A percentile compares a stretch with the other conserved stretches of the same genome.
These are phyloP conservation scores for Spicauda simplicius DNA, from an alignment of 2,888 invertebrate genomes.

Conservation along the genomic window DNA sequence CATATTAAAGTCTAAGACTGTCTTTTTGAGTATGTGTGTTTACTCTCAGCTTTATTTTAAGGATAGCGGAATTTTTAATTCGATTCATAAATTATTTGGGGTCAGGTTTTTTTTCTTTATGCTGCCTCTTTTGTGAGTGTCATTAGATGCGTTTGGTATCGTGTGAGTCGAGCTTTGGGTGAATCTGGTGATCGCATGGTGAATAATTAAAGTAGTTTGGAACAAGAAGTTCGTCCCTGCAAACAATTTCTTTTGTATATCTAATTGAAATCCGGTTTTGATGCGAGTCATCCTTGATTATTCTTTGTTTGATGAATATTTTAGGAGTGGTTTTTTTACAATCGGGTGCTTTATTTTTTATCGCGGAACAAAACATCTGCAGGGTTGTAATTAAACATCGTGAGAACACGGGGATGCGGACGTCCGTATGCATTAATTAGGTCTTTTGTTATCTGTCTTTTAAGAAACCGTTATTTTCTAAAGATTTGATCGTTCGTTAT, in stretches of 20 bases:
- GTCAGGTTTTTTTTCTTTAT: constrained; percentile 72
- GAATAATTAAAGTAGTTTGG: constrained; percentile 76
- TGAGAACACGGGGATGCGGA: constrained; percentile 71
- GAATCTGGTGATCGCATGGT: constrained; percentile 56
- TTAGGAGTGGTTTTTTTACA: constrained; percentile 61
- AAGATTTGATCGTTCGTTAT: not conserved
- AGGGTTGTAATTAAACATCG: constrained; percentile 75
- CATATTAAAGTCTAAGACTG: constrained; percentile 75
- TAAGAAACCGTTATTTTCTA: constrained; percentile 37
- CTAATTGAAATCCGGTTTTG: constrained; percentile 82
- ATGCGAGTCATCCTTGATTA: constrained; percentile 75
- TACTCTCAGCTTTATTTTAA: constrained; percentile 80
- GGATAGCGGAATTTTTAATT: constrained; percentile 72
- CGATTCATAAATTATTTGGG: constrained; percentile 68
- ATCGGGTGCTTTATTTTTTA: constrained; percentile 65
- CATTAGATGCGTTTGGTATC: constrained; percentile 73
- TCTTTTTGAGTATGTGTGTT: constrained; percentile 69
- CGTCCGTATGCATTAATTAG: constrained; percentile 66
- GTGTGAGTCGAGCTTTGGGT: constrained; percentile 66
- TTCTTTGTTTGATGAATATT: constrained; percentile 76
- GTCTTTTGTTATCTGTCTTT: constrained; percentile 47
- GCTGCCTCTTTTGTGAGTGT: constrained; percentile 64
- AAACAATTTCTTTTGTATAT: constrained; percentile 72
- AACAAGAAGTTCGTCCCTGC: constrained; percentile 77
- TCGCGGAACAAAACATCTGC: constrained; percentile 73